Evolutionary conservation across 1,140 invertebrate genomes (phyloP).

Genomic region (Cecropterus lyciades): DNA sequence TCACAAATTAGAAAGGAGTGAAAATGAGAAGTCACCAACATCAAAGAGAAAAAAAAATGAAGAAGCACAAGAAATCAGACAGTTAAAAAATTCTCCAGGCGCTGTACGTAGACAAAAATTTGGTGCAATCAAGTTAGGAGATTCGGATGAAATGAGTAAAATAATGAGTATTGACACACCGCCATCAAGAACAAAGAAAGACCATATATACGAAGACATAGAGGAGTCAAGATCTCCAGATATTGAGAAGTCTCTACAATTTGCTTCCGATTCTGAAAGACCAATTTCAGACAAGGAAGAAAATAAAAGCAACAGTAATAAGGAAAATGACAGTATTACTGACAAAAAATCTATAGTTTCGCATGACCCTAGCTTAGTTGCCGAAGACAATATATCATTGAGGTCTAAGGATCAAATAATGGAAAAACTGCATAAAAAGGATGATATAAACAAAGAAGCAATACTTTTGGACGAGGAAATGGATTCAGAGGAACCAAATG

Average conservation of each 20-base stretch:
- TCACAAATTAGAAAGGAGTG: conserved; percentile 78
- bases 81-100: conserved; percentile 77
- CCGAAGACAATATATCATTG: conserved; percentile 77
- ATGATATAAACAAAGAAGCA: conserved; percentile 64
- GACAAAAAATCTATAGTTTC: conserved; percentile 74
- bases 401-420: conserved; percentile 74
- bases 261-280: conserved; percentile 51
- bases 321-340: conserved; percentile 64
- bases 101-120: conserved; percentile 78
- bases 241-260: conserved; percentile 51
- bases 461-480: conserved; percentile 63
- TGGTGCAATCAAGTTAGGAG: conserved; percentile 74
- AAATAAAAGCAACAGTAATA: conserved; percentile 48
- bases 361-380: conserved; percentile 71
- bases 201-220: conserved; percentile 86
- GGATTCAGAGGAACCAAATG: conserved; percentile 74
- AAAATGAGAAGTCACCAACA: conserved; percentile 80
- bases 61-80: conserved; percentile 76
- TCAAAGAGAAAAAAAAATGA: conserved; percentile 73
- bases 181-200: conserved; percentile 79
- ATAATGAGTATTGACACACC: conserved; percentile 67
- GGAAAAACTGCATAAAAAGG: conserved; percentile 70
- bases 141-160: conserved; percentile 80
- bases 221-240: conserved; percentile 64
- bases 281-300: conserved; percentile 40